phyloP scores from a whole-genome alignment of 2,797 vertebrate species.

The Scarus forsteni region DNA sequence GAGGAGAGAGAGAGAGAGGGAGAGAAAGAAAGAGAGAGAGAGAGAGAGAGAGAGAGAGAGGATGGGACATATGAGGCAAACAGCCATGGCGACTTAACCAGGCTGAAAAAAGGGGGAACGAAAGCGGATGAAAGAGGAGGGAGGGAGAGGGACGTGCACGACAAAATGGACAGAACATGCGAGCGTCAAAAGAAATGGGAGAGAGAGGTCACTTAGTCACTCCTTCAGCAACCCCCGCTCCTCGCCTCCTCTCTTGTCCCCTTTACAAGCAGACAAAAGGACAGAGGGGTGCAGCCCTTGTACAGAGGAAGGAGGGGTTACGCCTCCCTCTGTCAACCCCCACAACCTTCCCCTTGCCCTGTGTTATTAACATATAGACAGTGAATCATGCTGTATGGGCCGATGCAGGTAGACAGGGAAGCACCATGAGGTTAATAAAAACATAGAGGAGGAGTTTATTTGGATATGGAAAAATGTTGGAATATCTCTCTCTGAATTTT shows the following conservation, averaged over 20 bases:
- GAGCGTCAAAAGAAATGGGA: slow-evolving; percentile 76
- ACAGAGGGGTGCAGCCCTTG: slow-evolving; percentile 76
- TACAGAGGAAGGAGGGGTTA: slow-evolving; percentile 69
- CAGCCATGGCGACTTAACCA: slow-evolving; percentile 78
- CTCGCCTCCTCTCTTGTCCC: slow-evolving; percentile 61
- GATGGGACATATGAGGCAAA: slow-evolving; percentile 63
- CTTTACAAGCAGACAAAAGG: slow-evolving; percentile 80
- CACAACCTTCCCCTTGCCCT: slow-evolving; percentile 19
- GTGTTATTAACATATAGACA: slow-evolving; percentile 49
- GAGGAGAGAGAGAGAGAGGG: slow-evolving; percentile 23
- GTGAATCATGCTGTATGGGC: slow-evolving; percentile 25
- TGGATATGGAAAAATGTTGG: not conserved
- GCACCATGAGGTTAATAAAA: not conserved
- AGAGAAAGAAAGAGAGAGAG: slow-evolving; percentile 13
- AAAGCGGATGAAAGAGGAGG: slow-evolving; percentile 79
- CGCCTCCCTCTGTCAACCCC: slow-evolving; percentile 36
- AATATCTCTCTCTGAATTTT: not conserved
- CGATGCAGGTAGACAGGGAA: slow-evolving; percentile 11
- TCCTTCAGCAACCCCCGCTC: slow-evolving; percentile 53
- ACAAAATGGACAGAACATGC: slow-evolving; percentile 78
- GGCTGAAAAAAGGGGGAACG: slow-evolving; percentile 77
- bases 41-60: slow-evolving; percentile 28
- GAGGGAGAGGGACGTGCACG: slow-evolving; percentile 66
- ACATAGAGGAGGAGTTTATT: slow-evolving; percentile 1
- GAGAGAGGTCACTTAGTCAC: slow-evolving; percentile 82